These are phyloP conservation scores for Sakesphorus luctuosus DNA, from an alignment of 2,113 vertebrate species.

Conservation along the genomic window DNA sequence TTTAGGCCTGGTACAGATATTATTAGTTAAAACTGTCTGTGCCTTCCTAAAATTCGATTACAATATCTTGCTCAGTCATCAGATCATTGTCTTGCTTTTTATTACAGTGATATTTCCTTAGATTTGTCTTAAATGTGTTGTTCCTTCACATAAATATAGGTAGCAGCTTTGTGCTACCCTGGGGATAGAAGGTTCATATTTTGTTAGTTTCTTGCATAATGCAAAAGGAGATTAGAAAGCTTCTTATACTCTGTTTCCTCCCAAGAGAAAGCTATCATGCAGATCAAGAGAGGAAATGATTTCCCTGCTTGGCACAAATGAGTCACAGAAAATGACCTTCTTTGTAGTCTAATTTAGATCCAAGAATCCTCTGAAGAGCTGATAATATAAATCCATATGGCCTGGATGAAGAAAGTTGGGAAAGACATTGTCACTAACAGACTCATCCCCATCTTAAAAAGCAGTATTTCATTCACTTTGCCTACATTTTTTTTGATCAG, in stretches of 20 bases:
- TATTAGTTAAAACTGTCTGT: neutral
- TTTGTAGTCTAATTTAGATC: constrained; percentile 69
- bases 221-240: constrained; percentile 53
- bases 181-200: constrained; percentile 4
- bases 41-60: neutral
- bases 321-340: constrained; percentile 73
- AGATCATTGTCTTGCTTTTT: neutral
- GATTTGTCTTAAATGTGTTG: constrained; percentile 12
- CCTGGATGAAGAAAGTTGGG: neutral
- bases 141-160: constrained; percentile 17
- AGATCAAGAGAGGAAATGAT: constrained; percentile 71
- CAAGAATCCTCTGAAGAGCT: constrained; percentile 57
- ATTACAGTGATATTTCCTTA: neutral
- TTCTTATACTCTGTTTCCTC: constrained; percentile 63
- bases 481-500: constrained; percentile 8
- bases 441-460: constrained; percentile 14
- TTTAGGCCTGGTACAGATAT: neutral
- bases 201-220: constrained; percentile 55
- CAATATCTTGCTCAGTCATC: neutral
- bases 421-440: neutral
- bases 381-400: constrained; percentile 30
- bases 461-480: neutral
- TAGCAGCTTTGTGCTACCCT: constrained; percentile 14
- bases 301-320: constrained; percentile 68
- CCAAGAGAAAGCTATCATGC: constrained; percentile 59